Evolutionary conservation across 1,140 invertebrate genomes (phyloP), one percentile per base, ranked within the genome.

Genomic region (Nomia melanderi): DNA sequence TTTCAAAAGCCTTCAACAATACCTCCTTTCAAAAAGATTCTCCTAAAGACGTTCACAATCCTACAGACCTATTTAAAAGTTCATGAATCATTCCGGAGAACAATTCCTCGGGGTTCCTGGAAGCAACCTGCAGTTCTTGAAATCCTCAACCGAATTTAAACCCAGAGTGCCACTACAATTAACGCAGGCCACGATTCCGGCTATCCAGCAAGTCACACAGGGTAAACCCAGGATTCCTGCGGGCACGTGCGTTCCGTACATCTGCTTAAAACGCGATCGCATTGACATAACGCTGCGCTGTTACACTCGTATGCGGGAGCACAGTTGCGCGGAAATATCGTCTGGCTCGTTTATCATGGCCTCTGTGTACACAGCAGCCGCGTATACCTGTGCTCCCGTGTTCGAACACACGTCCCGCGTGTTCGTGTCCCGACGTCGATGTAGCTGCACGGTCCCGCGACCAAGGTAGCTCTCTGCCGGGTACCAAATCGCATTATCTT

Each of bases 401-500:
- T 62, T 41, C 56, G 36, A 76, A 53, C 64, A 41, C 12, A 41
- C 39, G 14, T 39, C 8, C 33, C 20, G 14, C 53, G 36, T 20
- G 4, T 27, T 20, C 47, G 20, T 25, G 54, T 69, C 36, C 9
- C n/a, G 20, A 14, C 33, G 9, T 8, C 57, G 33, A 54, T 62
- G 31, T 27, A 60, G 20, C 27, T 44, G 14, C 29, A 72, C 41
- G 25, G 11, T 69, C 11, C 14, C 27, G 23, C n/a, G n/a, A 33
- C 56, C 17, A 41, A 39, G 56, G 20, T 54, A 70, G 33, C 66
- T 66, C 53, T 76, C 31, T 41, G 33, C 66, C 31, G 11, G 31
- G 20, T 33, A 41, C 23, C 65, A 76, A 81, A 82, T 82, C 80
- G 64, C 39, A 72, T 81, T 82, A 77, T 77, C 73, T 81, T 81